These are phyloP conservation scores for Cistogaster globosa DNA, from an alignment of 2,888 invertebrate genomes.

Conservation along the genomic window DNA sequence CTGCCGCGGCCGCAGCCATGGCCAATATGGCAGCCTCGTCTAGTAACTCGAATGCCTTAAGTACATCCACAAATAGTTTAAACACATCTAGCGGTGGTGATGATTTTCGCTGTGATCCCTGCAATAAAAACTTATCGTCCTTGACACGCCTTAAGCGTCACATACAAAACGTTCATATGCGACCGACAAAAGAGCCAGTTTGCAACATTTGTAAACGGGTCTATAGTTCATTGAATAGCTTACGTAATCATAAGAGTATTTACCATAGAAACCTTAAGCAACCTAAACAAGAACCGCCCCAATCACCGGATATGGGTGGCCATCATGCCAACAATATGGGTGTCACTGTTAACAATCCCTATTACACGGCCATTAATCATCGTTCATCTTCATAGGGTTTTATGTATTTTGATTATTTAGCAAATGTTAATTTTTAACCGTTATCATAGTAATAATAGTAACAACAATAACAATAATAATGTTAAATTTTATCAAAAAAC, in stretches of 20 bases:
- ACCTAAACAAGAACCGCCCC: constrained; percentile 83
- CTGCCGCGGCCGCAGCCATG: constrained; percentile 77
- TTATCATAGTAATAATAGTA: constrained; percentile 50
- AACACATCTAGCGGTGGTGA: constrained; percentile 85
- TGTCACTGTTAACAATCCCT: constrained; percentile 76
- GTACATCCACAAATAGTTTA: constrained; percentile 76
- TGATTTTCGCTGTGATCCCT: constrained; percentile 95
- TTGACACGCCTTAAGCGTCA: constrained; percentile 94
- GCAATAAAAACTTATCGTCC: constrained; percentile 95
- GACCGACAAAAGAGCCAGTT: constrained; percentile 94
- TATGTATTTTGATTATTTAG: constrained; percentile 81
- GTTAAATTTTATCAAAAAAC: constrained; percentile 22
- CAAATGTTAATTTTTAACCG: constrained; percentile 78
- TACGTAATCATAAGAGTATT: constrained; percentile 96
- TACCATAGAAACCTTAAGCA: constrained; percentile 93
- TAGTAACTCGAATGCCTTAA: constrained; percentile 73
- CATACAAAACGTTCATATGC: constrained; percentile 96
- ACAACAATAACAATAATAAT: constrained; percentile 29
- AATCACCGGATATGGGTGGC: constrained; percentile 72
- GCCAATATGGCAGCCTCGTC: constrained; percentile 79
- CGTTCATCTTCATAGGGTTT: constrained; percentile 82
- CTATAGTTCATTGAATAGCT: constrained; percentile 95
- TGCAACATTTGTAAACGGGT: constrained; percentile 96
- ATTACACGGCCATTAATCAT: constrained; percentile 80
- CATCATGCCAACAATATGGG: constrained; percentile 72